phyloP scores from a whole-genome alignment of 2,797 vertebrate genomes.

The Hozukius guyotensis region DNA sequence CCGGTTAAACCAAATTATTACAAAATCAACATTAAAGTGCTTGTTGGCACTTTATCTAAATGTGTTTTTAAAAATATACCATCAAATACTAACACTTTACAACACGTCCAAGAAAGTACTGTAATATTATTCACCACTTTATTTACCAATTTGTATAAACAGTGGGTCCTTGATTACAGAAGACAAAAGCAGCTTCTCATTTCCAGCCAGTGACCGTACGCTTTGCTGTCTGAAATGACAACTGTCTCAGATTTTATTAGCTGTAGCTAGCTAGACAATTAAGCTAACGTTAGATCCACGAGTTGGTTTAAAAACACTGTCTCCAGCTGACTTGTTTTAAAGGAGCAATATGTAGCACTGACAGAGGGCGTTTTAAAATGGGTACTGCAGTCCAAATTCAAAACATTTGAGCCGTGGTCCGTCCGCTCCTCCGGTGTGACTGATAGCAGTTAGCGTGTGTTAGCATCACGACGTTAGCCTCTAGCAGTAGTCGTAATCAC shows the following conservation, averaged over 20 bases:
- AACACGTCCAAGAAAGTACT: background rate
- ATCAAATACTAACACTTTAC: background rate
- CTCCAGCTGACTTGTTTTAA: background rate
- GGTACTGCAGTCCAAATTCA: too few species aligned
- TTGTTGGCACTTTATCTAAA: background rate
- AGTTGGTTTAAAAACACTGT: background rate
- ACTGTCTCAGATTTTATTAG: background rate
- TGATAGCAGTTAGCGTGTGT: too few species aligned
- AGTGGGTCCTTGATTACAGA: background rate
- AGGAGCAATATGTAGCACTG: too few species aligned
- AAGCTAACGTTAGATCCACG: background rate
- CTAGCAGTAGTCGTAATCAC: too few species aligned
- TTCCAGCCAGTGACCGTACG: background rate
- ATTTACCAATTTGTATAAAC: too few species aligned
- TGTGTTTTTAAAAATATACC: background rate
- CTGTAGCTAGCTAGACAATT: background rate
- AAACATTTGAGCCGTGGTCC: too few species aligned
- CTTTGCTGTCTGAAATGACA: too few species aligned
- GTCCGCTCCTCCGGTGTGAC: too few species aligned
- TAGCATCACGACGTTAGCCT: too few species aligned
- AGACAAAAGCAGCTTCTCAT: background rate
- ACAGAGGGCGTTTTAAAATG: too few species aligned
- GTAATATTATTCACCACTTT: background rate
- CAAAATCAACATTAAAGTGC: background rate
- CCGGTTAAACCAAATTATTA: background rate